These are phyloP conservation scores for cattle (Bos taurus) DNA, from an alignment of 2,113 vertebrate species.

Conservation along the genomic window DNA sequence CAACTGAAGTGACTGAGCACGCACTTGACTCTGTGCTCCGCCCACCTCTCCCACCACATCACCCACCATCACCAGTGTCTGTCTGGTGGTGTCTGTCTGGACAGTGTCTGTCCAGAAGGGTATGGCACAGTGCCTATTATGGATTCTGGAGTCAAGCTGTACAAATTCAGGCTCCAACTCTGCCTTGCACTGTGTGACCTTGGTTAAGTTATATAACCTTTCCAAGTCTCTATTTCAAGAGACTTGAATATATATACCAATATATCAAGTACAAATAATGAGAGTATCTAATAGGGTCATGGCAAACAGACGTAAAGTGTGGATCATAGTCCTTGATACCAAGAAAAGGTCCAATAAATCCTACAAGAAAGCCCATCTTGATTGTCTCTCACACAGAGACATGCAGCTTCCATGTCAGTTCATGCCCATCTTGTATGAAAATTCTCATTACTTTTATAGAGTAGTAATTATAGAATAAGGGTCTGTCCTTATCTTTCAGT, in stretches of 20 bases:
- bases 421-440: not conserved
- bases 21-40: not conserved
- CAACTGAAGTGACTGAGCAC: not conserved
- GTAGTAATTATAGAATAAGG: not conserved
- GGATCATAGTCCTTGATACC: not conserved
- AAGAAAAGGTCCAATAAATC: not conserved
- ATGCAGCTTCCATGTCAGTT: not conserved
- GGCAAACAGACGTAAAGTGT: not conserved
- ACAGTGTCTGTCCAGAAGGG: fast-evolving
- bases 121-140: no score
- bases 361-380: not conserved
- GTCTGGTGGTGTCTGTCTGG: no score
- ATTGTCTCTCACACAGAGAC: not conserved
- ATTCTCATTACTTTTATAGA: not conserved
- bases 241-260: no score
- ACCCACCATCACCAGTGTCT: not conserved
- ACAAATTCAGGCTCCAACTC: not conserved
- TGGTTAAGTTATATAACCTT: not conserved
- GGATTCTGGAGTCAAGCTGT: not conserved
- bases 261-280: not conserved
- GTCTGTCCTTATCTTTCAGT: not conserved
- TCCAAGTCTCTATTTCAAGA: not conserved
- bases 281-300: not conserved
- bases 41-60: not conserved
- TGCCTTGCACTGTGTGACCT: not conserved